Base-by-base conservation (phyloP, 1,140 invertebrate species). In the Drosophila sulfurigaster region DNA sequence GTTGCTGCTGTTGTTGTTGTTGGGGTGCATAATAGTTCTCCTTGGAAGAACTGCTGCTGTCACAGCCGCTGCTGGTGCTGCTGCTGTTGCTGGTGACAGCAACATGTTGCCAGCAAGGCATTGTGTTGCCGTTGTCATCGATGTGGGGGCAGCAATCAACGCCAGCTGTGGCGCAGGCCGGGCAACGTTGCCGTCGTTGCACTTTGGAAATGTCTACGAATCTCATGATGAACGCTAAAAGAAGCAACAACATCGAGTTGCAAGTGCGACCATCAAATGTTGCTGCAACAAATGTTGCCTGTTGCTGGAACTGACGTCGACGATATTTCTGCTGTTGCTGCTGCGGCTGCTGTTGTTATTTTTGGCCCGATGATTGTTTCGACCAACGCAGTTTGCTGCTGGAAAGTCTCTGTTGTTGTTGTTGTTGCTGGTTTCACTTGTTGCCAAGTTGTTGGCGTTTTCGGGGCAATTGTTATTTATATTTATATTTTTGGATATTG, bases 191-290 rank as follows among this genome's bases (percentile, higher is more conserved):
- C 10, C 59, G 63, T 52, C 70, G 64, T 57, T 88, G 81, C 76
- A 81, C 51, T 66, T 91, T 92, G 86, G 91, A 91, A 90, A 92
- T 91, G 87, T 92, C 91, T 82, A 91, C 89, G 89, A 86, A 91
- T 91, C 88, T 66, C 91, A 92, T 92, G 62, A 92, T 90, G 83
- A 81, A 91, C 45, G 82, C 89, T 25, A 92, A 78, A 43, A 92
- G 68, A 72, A 91, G 80, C 85, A 92, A 92, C 77, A 92, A 92
- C 91, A 92, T 92, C 58, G 82, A 92, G 71, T 82, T 81, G 74
- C 71, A 90, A 60, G 66, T 62, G 32, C 15, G 46, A 70, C 30
- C 66, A 67, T 65, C 65, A 54, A 64, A 85, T 82, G 76, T 87
- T 87, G 87, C 80, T 62, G 80, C 75, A 68, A 74, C 75, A 80